A percentile compares a stretch with the other conserved stretches of the same genome.
These are phyloP conservation scores for Aphaenogaster ashmeadi DNA, from an alignment of 1,140 invertebrate genomes.

Conservation along the genomic window DNA sequence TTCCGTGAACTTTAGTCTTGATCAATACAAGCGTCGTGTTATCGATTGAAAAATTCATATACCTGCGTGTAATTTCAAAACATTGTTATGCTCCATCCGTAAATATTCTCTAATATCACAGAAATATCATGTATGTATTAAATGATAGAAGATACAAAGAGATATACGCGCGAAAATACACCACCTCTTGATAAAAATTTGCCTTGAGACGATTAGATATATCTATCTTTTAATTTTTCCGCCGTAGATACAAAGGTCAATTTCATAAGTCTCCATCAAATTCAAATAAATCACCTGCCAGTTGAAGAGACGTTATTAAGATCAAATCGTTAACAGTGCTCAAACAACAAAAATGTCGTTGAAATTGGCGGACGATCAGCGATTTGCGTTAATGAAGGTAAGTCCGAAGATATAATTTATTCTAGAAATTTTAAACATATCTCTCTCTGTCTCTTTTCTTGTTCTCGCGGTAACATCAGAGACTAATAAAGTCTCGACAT, in stretches of 20 bases:
- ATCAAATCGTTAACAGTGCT: not conserved
- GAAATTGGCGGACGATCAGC: constrained; percentile 88
- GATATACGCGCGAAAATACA: not conserved
- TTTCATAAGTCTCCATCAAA: not conserved
- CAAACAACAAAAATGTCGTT: constrained; percentile 67
- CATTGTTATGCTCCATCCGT: not conserved
- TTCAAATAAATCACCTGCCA: not conserved
- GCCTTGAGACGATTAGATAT: not conserved
- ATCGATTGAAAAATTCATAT: not conserved
- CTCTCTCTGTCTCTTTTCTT: not conserved
- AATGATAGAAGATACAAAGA: not conserved
- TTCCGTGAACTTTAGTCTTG: not conserved
- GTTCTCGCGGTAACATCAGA: not conserved
- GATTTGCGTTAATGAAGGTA: constrained; percentile 91
- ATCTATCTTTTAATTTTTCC: not conserved
- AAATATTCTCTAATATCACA: no score
- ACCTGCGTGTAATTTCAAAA: not conserved
- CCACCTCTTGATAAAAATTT: not conserved
- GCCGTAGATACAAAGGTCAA: not conserved
- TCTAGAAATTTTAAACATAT: not conserved
- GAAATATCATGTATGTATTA: not conserved
- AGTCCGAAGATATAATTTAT: constrained; percentile 59
- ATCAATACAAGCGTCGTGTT: not conserved
- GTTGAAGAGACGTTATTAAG: not conserved
- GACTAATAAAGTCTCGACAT: not conserved